phyloP scores from a whole-genome alignment of 2,888 invertebrate genomes.

The Peribatodes rhomboidaria region DNA sequence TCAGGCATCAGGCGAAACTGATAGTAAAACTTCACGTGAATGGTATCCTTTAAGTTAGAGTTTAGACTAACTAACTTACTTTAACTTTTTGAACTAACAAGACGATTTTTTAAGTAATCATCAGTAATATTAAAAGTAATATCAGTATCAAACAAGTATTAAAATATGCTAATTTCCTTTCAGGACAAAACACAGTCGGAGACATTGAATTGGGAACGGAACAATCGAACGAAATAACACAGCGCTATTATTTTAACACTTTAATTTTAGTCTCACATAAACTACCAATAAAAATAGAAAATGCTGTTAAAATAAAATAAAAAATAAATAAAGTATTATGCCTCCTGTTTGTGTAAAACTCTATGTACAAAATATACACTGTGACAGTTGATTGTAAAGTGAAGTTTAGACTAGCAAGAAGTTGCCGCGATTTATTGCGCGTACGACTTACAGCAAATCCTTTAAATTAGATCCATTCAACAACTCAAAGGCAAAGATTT shows the following conservation, averaged over 20 bases:
- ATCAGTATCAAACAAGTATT: no score
- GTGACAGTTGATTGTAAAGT: conserved; percentile 51
- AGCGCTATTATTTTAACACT: conserved; percentile 54
- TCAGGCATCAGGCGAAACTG: no score
- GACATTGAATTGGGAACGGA: conserved; percentile 29
- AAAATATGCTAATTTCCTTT: conserved; percentile 48
- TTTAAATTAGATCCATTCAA: background rate
- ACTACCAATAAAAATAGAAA: conserved; percentile 71
- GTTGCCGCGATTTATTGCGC: background rate
- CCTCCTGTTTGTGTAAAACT: conserved; percentile 74
- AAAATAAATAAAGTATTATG: conserved; percentile 78
- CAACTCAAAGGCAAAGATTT: background rate
- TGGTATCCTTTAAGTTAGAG: no score
- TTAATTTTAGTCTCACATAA: conserved; percentile 71
- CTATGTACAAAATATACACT: conserved; percentile 83
- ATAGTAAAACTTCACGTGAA: no score
- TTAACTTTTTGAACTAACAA: no score
- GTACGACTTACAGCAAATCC: no score
- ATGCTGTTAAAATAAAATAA: conserved; percentile 63
- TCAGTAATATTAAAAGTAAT: background rate
- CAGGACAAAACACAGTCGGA: conserved; percentile 62
- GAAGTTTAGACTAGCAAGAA: conserved; percentile 9
- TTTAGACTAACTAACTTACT: no score
- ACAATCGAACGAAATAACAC: conserved; percentile 8
- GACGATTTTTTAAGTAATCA: background rate